phyloP scores from a whole-genome alignment of 2,113 vertebrate genomes.

The Alexandromys fortis region DNA sequence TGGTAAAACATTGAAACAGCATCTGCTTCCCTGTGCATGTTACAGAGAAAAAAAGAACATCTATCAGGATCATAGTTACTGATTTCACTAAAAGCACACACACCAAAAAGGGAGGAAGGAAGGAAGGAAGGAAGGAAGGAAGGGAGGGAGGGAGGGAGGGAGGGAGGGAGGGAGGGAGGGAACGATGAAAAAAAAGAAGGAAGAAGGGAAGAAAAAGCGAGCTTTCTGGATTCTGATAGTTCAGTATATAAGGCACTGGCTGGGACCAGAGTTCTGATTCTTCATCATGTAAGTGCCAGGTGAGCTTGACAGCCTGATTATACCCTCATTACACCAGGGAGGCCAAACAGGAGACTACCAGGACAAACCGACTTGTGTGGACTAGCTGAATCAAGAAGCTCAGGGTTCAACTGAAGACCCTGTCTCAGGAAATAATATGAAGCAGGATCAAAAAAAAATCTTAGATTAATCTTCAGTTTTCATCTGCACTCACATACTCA shows the following conservation, averaged over 20 bases:
- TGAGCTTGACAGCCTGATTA: too few species aligned
- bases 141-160: accelerated
- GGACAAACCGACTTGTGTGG: too few species aligned
- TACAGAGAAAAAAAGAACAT: neutral
- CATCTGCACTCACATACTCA: neutral
- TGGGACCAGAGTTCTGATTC: neutral
- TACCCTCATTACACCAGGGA: neutral
- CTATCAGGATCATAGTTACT: neutral
- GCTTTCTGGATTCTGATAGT: neutral
- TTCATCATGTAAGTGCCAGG: neutral
- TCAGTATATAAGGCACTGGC: neutral
- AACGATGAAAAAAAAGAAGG: too few species aligned
- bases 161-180: too few species aligned
- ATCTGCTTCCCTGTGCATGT: neutral
- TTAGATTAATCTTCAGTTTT: neutral
- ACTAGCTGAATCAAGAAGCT: neutral
- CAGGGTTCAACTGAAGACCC: neutral
- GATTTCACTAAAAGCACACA: neutral
- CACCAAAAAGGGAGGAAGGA: neutral
- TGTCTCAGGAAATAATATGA: neutral
- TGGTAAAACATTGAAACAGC: neutral
- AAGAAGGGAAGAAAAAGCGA: neutral
- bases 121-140: accelerated
- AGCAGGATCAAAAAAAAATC: neutral
- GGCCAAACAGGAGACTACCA: neutral